phyloP scores from a whole-genome alignment of 2,797 vertebrate genomes.

The Phrynocephalus forsythii region DNA sequence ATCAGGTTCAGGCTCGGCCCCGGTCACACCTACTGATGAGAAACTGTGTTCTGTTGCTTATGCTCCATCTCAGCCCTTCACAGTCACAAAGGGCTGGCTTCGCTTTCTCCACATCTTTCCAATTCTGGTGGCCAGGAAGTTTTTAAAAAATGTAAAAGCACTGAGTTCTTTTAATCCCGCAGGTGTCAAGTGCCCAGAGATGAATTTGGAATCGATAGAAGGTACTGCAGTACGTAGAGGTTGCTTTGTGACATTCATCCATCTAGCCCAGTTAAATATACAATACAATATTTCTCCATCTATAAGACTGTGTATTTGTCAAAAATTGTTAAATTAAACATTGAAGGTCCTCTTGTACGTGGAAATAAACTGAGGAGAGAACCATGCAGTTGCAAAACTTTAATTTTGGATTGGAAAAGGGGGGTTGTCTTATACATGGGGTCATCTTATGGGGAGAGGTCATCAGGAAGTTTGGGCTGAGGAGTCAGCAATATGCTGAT shows the following conservation, averaged over 20 bases:
- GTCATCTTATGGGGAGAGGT: too few species aligned
- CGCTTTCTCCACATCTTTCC: slow-evolving; percentile 11
- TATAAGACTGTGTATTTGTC: too few species aligned
- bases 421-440: too few species aligned
- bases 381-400: too few species aligned
- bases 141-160: background rate
- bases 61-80: background rate
- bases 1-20: background rate
- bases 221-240: background rate
- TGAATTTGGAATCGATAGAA: background rate
- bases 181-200: slow-evolving; percentile 29
- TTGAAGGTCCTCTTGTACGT: too few species aligned
- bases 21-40: slow-evolving; percentile 1
- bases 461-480: too few species aligned
- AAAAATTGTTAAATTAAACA: too few species aligned
- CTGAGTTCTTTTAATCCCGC: slow-evolving; percentile 18
- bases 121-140: background rate
- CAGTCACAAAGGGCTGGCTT: background rate
- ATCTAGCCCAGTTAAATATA: background rate
- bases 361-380: too few species aligned
- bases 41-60: background rate
- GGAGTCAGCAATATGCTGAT: too few species aligned
- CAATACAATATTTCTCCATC: too few species aligned
- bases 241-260: background rate
- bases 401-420: too few species aligned